phyloP scores from a whole-genome alignment of 2,113 vertebrate genomes.

The Toxotes chatareus region DNA sequence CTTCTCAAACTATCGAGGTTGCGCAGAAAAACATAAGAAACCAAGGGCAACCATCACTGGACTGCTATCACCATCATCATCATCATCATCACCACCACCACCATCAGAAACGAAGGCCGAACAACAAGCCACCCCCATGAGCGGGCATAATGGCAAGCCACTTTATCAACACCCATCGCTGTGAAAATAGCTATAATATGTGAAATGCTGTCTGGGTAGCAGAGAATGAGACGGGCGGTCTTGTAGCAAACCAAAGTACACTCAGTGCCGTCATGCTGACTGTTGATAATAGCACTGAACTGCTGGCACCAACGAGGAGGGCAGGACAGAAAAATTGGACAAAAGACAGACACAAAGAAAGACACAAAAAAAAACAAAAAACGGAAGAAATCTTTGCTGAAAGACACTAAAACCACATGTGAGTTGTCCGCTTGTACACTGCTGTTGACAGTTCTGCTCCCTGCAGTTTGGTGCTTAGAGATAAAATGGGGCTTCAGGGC shows the following conservation, averaged over 20 bases:
- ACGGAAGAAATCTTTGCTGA: slow-evolving; percentile 6
- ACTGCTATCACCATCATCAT: slow-evolving; percentile 33
- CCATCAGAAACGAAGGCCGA: slow-evolving; percentile 41
- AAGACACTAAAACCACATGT: slow-evolving; percentile 23
- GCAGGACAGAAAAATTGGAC: not conserved
- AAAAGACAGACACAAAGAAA: not conserved
- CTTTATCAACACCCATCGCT: slow-evolving; percentile 60
- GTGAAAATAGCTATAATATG: slow-evolving; percentile 60
- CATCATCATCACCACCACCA: slow-evolving; percentile 41
- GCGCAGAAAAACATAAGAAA: slow-evolving; percentile 34
- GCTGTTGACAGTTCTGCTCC: slow-evolving; percentile 14
- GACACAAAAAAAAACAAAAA: slow-evolving; percentile 12
- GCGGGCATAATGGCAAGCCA: slow-evolving; percentile 39
- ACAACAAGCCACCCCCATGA: slow-evolving; percentile 45
- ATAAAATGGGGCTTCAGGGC: slow-evolving; percentile 56
- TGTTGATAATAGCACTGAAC: slow-evolving; percentile 33
- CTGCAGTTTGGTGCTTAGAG: slow-evolving; percentile 41
- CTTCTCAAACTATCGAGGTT: not conserved
- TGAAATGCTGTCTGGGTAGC: slow-evolving; percentile 47
- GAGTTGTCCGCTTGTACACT: slow-evolving; percentile 22
- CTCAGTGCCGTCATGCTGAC: slow-evolving; percentile 14
- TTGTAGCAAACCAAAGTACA: slow-evolving; percentile 46
- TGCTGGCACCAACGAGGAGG: not conserved
- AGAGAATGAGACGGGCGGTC: slow-evolving; percentile 20
- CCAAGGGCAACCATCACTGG: slow-evolving; percentile 42